Conservation (phyloP, 1,140 invertebrate genomes). For the Gonioctena quinquepunctata region DNA sequence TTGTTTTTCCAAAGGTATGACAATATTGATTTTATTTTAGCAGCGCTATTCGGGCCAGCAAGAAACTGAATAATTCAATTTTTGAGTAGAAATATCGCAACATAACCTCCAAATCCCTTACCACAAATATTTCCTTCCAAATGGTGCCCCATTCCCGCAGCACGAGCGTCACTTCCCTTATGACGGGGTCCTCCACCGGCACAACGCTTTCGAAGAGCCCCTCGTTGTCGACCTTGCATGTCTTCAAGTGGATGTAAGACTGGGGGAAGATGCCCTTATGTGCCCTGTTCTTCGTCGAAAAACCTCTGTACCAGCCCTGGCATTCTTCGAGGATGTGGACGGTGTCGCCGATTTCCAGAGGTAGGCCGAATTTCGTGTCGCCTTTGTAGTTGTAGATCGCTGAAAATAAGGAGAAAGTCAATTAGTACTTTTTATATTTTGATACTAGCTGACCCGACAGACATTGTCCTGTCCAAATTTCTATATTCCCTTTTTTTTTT, state of each 20-base stretch:
- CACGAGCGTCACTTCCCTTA: slow-evolving; percentile 87
- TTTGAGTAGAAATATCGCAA: not conserved
- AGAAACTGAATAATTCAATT: too few relatives aligned
- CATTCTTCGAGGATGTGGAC: slow-evolving; percentile 90
- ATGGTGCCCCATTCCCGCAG: slow-evolving; percentile 90
- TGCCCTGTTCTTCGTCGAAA: slow-evolving; percentile 76
- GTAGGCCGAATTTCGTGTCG: slow-evolving; percentile 77
- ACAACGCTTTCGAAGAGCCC: slow-evolving; percentile 71
- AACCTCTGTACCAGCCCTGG: slow-evolving; percentile 88
- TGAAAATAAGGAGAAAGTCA: slow-evolving; percentile 62
- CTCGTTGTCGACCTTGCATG: slow-evolving; percentile 77
- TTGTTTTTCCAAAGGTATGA: too few relatives aligned
- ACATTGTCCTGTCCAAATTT: too few relatives aligned
- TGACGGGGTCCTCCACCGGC: slow-evolving; percentile 83
- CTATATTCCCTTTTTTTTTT: too few relatives aligned
- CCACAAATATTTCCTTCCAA: slow-evolving; percentile 89
- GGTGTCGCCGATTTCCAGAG: slow-evolving; percentile 87
- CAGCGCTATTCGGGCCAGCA: too few relatives aligned
- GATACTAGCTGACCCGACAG: too few relatives aligned
- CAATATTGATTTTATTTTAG: too few relatives aligned
- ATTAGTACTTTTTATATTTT: too few relatives aligned
- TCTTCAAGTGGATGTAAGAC: slow-evolving; percentile 73
- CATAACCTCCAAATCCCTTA: slow-evolving; percentile 56
- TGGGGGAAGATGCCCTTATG: slow-evolving; percentile 87
- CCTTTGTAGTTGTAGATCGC: slow-evolving; percentile 90